Base-by-base conservation (phyloP, 2,888 invertebrate genomes). In the Watsonalla binaria region DNA sequence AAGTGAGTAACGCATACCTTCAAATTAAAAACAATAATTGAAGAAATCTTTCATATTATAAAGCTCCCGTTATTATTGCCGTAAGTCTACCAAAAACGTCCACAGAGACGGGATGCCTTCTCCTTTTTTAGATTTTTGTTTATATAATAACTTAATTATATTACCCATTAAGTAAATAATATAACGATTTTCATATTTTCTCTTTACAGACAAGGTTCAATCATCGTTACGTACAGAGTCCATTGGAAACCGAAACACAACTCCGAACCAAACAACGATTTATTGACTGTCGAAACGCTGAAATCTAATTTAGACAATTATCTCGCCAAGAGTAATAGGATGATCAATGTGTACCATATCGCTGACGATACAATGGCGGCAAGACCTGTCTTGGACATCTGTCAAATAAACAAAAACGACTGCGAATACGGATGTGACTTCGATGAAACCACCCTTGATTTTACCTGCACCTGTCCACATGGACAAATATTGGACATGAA, bases 341-440 rank as follows among this genome's bases (percentile, higher is more conserved):
- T 92, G 80, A 82, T 94, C 59, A 87, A 85, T 46, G 74, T 90
- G 42, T 91, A 91, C 61, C 92, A 92, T 53, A 76, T 93, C 11
- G 86, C 86, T 33, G 87, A 92, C 56, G 89, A 92, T 67, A 78
- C 79, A 14, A 66, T 82, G 56, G 47, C 61, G 1, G 68, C 84
- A 1, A 78, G 72, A 57, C 92, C 80, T 63, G 92, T 95, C 46
- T 78, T 93, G 24, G 93, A 95, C 80, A 78, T 92, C 55, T 96
- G 95, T 78, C 92, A 93, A 80, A 92, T 93, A 54, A 91, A 93
- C 59, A 93, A 93, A 57, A 91, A 94, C 60, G 84, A 91, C 50
- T 96, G 96, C 72, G 92, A 94, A 61, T 90, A 94, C 62, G 87
- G 83, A 9, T 96, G 96, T 75, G 82, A 86, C 52, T 96, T 94